phyloP scores from a whole-genome alignment of 2,797 vertebrate species.

The Moxostoma hubbsi region DNA sequence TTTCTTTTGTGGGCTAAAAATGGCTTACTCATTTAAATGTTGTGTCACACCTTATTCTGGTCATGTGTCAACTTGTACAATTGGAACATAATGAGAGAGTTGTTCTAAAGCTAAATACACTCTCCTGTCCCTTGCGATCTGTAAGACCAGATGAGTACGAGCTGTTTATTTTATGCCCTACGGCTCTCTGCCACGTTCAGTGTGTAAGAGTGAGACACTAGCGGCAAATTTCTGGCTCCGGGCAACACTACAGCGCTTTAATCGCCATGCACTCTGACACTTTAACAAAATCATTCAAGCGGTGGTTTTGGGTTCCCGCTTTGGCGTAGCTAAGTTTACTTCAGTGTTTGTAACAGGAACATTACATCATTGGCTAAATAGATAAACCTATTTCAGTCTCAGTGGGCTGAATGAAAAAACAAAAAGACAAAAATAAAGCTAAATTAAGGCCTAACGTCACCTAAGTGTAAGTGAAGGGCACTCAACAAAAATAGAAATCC shows the following conservation, averaged over 20 bases:
- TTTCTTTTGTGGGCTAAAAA: neutral
- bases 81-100: neutral
- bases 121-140: neutral
- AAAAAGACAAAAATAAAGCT: neutral
- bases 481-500: neutral
- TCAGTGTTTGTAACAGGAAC: conserved; percentile 26
- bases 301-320: conserved; percentile 38
- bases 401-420: neutral
- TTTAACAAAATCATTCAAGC: conserved; percentile 34
- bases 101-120: neutral
- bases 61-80: neutral
- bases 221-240: neutral
- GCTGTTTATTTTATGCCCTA: neutral
- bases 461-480: neutral
- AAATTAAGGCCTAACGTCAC: neutral
- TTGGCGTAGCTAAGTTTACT: conserved; percentile 30
- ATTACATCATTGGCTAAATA: conserved; percentile 31
- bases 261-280: neutral
- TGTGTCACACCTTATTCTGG: neutral
- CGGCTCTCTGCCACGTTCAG: neutral
- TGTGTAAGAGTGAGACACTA: conserved; percentile 4
- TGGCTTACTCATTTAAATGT: neutral
- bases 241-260: neutral
- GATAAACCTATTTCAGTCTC: conserved; percentile 27
- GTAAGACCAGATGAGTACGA: neutral